phyloP scores from a whole-genome alignment of 2,113 vertebrate species.

The Carettochelys insculpta region DNA sequence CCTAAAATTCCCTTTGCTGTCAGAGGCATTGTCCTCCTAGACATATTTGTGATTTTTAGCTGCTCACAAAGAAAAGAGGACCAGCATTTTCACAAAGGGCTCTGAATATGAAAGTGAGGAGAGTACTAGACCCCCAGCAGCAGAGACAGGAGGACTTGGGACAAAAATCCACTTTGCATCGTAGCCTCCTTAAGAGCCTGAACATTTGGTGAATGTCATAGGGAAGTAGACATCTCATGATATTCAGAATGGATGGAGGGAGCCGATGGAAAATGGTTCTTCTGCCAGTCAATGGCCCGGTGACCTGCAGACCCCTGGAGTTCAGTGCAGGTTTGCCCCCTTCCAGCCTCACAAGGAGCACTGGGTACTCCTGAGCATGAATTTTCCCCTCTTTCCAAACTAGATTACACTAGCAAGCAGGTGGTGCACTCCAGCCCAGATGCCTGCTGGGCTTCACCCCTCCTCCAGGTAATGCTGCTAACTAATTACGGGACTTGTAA shows the following conservation, averaged over 20 bases:
- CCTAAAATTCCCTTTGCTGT: constrained; percentile 71
- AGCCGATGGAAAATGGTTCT: not conserved
- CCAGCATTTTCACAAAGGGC: not conserved
- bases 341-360: rapidly evolving
- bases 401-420: not conserved
- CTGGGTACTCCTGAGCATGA: rapidly evolving
- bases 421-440: not conserved
- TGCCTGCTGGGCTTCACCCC: rapidly evolving
- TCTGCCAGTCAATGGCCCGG: rapidly evolving
- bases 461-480: constrained; percentile 21
- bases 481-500: constrained; percentile 49
- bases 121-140: not conserved
- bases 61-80: constrained; percentile 33
- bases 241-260: rapidly evolving
- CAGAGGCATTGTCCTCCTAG: constrained; percentile 67
- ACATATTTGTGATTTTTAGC: constrained; percentile 41
- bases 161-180: rapidly evolving
- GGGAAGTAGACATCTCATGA: rapidly evolving
- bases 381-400: not conserved
- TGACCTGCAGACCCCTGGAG: rapidly evolving
- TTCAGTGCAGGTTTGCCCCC: rapidly evolving
- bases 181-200: rapidly evolving
- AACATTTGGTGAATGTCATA: rapidly evolving
- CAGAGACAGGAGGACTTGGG: rapidly evolving
- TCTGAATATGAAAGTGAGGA: rapidly evolving